Conservation (phyloP, 1,140 invertebrate species). For the Thalassaphorura encarpata region DNA sequence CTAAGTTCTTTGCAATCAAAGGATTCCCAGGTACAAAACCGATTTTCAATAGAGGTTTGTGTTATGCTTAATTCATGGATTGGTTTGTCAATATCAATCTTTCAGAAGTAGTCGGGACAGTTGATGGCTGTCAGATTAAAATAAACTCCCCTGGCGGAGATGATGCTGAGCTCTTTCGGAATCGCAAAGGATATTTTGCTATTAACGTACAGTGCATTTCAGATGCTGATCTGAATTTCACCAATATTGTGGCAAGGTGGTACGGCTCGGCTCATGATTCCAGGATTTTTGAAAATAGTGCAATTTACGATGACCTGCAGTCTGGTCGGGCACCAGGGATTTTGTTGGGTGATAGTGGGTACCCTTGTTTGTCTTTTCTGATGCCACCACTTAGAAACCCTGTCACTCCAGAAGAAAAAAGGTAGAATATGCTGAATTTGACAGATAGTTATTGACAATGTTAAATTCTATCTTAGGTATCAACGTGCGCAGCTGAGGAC, state of each 20-base stretch:
- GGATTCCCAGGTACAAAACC: background rate
- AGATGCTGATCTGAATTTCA: slow-evolving; percentile 25
- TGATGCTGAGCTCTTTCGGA: slow-evolving; percentile 33
- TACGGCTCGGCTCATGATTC: slow-evolving; percentile 32
- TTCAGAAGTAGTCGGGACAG: background rate
- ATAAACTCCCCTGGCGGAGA: slow-evolving; percentile 34
- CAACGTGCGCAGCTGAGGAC: slow-evolving; percentile 40
- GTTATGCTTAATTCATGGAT: background rate
- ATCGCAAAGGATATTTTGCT: slow-evolving; percentile 27
- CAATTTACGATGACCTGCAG: slow-evolving; percentile 1
- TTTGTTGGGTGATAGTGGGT: slow-evolving; percentile 14
- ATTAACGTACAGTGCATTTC: slow-evolving; percentile 32
- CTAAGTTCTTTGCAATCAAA: background rate
- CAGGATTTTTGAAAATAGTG: slow-evolving; percentile 23
- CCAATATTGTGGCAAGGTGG: slow-evolving; percentile 27
- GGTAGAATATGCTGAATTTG: slow-evolving; percentile 39
- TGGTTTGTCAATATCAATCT: background rate
- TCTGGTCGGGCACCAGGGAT: background rate
- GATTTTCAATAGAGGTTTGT: background rate
- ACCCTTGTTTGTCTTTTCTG: slow-evolving; percentile 17
- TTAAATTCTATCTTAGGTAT: too few species aligned
- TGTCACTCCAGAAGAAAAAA: slow-evolving; percentile 14
- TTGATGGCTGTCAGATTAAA: slow-evolving; percentile 17
- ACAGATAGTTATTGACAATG: too few species aligned
- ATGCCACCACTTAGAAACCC: slow-evolving; percentile 27